Evolutionary conservation across 2,113 vertebrate genomes (phyloP), one percentile per base, ranked within the genome.

Genomic region (Rutilus rutilus): DNA sequence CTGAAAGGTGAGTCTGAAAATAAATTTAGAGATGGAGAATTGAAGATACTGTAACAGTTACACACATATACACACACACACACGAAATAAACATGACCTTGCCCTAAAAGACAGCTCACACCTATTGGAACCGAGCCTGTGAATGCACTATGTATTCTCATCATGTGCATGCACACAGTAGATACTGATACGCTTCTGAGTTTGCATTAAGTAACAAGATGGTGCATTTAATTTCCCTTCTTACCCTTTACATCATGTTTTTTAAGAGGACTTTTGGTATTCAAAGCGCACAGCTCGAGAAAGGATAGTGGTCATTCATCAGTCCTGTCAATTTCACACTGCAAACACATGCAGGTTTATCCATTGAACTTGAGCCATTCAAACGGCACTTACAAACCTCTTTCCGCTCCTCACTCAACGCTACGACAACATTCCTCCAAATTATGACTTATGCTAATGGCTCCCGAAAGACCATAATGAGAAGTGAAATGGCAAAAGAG

Each of bases 291-390:
- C 45, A 54, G 74, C 73, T 64, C 42, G 78, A 74, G 73, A 69
- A 65, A 17, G 65, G n/a, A 78, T 59, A 83, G 74, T 64, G 76
- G 69, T 78, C 73, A 87, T 89, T 87, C 47, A 75, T 87, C 86
- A 89, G 84, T 17, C 60, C 83, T 85, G 73, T 85, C 86, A 87
- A 42, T 80, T 87, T 78, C 83, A 83, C 39, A 77, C 52, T 19
- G 57, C 67, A 75, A 83, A 83, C n/a, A 42, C 73, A 60, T 64
- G 65, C 78, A 62, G 78, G 78, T 83, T 89, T 60, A 79, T 78
- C 10, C 57, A 47, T 21, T 62, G n/a, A 86, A 75, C 17, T 39
- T 64, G 57, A 65, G 80, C 50, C 27, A 65, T 65, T 65, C 74
- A 62, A 78, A 85, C 62, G 42, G n/a, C 75, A 78, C 69, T 84